A percentile compares a stretch with the other conserved stretches of the same genome.
phyloP scores from a whole-genome alignment of 2,113 vertebrate genomes.

The Apodemus speciosus region DNA sequence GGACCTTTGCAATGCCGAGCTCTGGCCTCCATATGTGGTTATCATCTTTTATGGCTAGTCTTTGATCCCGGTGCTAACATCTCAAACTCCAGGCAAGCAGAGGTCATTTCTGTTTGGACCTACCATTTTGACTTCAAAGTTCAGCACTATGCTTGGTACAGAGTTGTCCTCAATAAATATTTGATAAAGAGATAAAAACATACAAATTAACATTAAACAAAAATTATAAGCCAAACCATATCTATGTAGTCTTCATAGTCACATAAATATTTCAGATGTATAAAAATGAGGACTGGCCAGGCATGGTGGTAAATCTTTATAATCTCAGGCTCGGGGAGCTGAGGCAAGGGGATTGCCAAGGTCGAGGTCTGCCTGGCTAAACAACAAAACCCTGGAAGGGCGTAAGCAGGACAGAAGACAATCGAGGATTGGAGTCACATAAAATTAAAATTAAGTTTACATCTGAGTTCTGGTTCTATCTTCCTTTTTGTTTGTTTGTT shows the following conservation, averaged over 20 bases:
- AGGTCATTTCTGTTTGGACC: background rate
- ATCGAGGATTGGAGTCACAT: background rate
- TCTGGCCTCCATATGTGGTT: background rate
- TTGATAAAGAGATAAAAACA: slow-evolving; percentile 4
- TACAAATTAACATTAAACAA: slow-evolving; percentile 16
- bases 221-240: slow-evolving; percentile 17
- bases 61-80: background rate
- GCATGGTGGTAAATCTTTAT: background rate
- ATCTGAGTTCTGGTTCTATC: background rate
- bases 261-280: slow-evolving; percentile 10
- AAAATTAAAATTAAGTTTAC: slow-evolving; percentile 2
- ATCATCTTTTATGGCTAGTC: background rate
- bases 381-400: background rate
- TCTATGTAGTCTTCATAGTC: background rate
- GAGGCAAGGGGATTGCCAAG: background rate
- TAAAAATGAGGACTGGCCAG: slow-evolving; percentile 14
- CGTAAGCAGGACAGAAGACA: background rate
- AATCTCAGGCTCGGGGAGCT: background rate
- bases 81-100: background rate
- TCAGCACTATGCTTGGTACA: background rate
- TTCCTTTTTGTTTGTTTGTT: background rate
- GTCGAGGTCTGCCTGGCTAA: background rate
- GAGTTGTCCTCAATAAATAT: background rate
- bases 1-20: background rate
- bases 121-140: background rate